Evolutionary conservation across 2,113 vertebrate species (phyloP).

Genomic region (chimpanzee (Pan troglodytes)): NHGRI_mPanTro3-v2.1_pri NC_072407.2:98484501-98485000

Average conservation of each 20-base stretch:
- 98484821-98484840: neutral
- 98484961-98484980: neutral
- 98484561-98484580: neutral
- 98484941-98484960: neutral
- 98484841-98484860: neutral
- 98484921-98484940: slow-evolving; percentile 22
- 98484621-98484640: neutral
- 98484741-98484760: neutral
- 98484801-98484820: neutral
- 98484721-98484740: neutral
- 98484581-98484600: slow-evolving; percentile 17
- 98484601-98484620: neutral
- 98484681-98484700: neutral
- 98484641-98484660: neutral
- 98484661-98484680: neutral
- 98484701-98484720: neutral
- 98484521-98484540: neutral
- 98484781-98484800: neutral
- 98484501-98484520: neutral
- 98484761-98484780: neutral
- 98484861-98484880: neutral
- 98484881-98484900: neutral
- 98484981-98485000: neutral
- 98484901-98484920: neutral
- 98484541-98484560: neutral